Percentiles rank a stretch among this genome's conserved stretches.
Evolutionary conservation across 2,113 vertebrate genomes (phyloP).

Genomic region (Sminthopsis crassicaudata): DNA sequence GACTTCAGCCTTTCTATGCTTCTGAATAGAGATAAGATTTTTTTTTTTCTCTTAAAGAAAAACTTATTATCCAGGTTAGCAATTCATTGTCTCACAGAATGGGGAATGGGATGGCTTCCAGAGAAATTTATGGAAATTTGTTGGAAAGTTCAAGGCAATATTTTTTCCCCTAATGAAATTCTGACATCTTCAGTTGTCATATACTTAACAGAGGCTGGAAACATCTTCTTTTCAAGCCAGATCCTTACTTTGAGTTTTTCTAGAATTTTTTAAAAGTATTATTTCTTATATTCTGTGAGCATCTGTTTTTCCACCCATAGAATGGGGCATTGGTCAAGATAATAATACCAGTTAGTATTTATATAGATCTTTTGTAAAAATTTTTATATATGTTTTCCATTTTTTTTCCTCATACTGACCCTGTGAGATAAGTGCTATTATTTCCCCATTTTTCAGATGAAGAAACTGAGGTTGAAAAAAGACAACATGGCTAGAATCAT

Average conservation of each 20-base stretch:
- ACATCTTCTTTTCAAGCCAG: constrained; percentile 5
- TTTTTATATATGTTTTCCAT: background rate
- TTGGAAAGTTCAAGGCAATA: background rate
- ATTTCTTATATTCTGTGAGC: background rate
- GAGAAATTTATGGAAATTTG: constrained; percentile 43
- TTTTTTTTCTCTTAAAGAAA: constrained; percentile 45
- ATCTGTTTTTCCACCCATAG: background rate
- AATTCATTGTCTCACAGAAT: constrained; percentile 28
- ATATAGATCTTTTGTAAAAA: background rate
- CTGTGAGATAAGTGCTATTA: background rate
- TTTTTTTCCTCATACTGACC: background rate
- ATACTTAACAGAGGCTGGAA: background rate
- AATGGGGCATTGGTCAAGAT: background rate
- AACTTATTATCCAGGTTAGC: constrained; percentile 4
- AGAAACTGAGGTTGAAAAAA: background rate
- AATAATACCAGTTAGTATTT: background rate
- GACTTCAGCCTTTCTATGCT: background rate
- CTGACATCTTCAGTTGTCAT: background rate
- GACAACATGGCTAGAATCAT: background rate
- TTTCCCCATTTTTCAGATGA: background rate
- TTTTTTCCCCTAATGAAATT: constrained; percentile 13
- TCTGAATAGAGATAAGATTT: background rate
- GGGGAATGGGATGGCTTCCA: constrained; percentile 32
- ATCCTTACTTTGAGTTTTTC: constrained; percentile 5
- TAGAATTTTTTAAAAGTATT: background rate